Base-by-base conservation (phyloP, 2,888 invertebrate species). In the Platypus cylindrus region DNA sequence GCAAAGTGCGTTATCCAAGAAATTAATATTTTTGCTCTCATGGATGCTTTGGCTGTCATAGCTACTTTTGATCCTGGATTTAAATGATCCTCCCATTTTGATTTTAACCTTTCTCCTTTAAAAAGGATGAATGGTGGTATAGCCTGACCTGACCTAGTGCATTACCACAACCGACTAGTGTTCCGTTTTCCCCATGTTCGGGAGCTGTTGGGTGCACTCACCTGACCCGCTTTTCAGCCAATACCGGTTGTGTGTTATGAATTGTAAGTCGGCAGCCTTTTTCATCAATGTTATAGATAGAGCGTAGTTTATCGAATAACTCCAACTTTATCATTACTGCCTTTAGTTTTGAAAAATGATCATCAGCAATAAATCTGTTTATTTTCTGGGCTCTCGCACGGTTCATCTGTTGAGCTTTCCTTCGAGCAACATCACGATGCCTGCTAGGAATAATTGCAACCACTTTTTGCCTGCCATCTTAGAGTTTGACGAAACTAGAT, bases 231-330 rank as follows among this genome's bases (percentile, higher is more conserved):
- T 20, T 20, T 9, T 20, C 20, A 9, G 20, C 5, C 9, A 20
- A 7, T 7, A 20, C 9, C 5, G 7, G 20, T 20, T 20, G 20
- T 20, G 5, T 5, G 9, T 20, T 5, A 9, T 20, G 20, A 9
- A 20, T 20, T 52, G 45, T 51, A 2, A 55, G 35, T 4, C 45
- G 28, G 32, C 48, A 47, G 5, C 47, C 46, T 38, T 44, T 45
- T 32, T 53, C 53, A 26, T 52, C 51, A 38, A 51, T 49, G 31
- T 54, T 54, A 36, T 45, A 53, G 9, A 52, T n/a, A n/a, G n/a
- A n/a, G n/a, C n/a, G n/a, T n/a, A n/a, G n/a, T n/a, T n/a, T n/a
- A n/a, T n/a, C n/a, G n/a, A n/a, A n/a, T n/a, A n/a, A n/a, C n/a
- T n/a, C n/a, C n/a, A n/a, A n/a, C n/a, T n/a, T n/a, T n/a, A n/a